phyloP scores from a whole-genome alignment of 2,113 vertebrate species.

The Crotalus tigris region DNA sequence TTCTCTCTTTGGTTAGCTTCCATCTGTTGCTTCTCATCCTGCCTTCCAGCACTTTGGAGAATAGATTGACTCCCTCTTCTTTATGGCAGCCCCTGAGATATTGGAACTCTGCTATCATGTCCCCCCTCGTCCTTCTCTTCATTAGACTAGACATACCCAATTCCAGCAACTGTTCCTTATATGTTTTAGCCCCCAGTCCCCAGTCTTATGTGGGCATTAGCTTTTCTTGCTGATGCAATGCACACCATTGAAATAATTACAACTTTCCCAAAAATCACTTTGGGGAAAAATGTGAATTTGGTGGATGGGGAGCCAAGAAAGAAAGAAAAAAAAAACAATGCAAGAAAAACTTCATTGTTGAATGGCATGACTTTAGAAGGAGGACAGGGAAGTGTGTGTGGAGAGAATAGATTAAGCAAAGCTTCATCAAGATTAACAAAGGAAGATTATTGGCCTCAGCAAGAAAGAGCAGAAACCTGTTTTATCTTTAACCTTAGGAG shows the following conservation, averaged over 20 bases:
- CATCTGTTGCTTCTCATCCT: too few species aligned
- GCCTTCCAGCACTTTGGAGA: too few species aligned
- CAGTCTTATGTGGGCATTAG: background rate
- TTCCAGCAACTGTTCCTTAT: too few species aligned
- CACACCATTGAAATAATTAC: background rate
- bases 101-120: too few species aligned
- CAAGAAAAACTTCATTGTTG: slow-evolving; percentile 60
- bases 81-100: too few species aligned
- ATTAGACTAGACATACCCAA: too few species aligned
- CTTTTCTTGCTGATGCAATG: background rate
- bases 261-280: background rate
- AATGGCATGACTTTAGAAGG: slow-evolving; percentile 63
- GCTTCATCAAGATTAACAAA: slow-evolving; percentile 78
- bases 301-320: background rate
- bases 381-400: slow-evolving; percentile 57
- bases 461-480: slow-evolving; percentile 70
- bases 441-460: slow-evolving; percentile 79
- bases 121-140: too few species aligned
- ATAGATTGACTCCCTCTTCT: too few species aligned
- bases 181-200: too few species aligned
- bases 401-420: slow-evolving; percentile 77
- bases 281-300: slow-evolving; percentile 51
- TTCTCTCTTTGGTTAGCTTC: too few species aligned
- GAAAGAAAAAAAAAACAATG: slow-evolving; percentile 19
- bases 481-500: slow-evolving; percentile 73